Conservation (phyloP, 2,888 invertebrate species). For the Balanococcus diminutus region DNA sequence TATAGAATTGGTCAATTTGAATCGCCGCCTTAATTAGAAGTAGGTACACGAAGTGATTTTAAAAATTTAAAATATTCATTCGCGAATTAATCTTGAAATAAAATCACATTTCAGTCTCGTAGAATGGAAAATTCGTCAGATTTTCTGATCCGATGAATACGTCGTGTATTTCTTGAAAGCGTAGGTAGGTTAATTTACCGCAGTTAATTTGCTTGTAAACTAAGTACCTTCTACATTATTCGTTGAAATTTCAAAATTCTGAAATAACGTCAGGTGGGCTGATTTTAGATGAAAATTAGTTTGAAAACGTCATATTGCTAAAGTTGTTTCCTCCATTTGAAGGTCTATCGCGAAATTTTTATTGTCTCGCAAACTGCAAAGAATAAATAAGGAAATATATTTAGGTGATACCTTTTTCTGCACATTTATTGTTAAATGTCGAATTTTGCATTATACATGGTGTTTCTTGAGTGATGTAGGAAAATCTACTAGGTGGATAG, state of each 20-base stretch:
- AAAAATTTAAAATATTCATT: too few relatives aligned
- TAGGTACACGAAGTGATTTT: too few relatives aligned
- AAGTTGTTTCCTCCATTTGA: background rate
- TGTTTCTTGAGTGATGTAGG: too few relatives aligned
- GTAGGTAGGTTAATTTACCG: background rate
- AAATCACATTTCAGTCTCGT: background rate
- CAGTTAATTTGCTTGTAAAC: background rate
- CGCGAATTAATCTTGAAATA: too few relatives aligned
- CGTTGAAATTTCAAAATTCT: conserved; percentile 34
- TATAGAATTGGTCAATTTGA: too few relatives aligned
- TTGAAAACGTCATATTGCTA: conserved; percentile 15
- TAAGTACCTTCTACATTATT: conserved; percentile 14
- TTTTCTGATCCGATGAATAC: background rate
- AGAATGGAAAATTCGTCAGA: background rate
- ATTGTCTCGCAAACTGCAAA: background rate
- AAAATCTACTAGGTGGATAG: too few relatives aligned
- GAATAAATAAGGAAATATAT: background rate
- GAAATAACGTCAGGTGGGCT: background rate
- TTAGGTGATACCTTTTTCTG: background rate
- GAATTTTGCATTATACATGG: background rate
- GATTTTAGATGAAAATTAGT: conserved; percentile 10
- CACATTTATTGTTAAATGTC: background rate
- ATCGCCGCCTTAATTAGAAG: too few relatives aligned
- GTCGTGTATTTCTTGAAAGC: background rate
- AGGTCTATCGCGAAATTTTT: background rate